Conservation (phyloP, 2,888 invertebrate species). For the Mantis religiosa region DNA sequence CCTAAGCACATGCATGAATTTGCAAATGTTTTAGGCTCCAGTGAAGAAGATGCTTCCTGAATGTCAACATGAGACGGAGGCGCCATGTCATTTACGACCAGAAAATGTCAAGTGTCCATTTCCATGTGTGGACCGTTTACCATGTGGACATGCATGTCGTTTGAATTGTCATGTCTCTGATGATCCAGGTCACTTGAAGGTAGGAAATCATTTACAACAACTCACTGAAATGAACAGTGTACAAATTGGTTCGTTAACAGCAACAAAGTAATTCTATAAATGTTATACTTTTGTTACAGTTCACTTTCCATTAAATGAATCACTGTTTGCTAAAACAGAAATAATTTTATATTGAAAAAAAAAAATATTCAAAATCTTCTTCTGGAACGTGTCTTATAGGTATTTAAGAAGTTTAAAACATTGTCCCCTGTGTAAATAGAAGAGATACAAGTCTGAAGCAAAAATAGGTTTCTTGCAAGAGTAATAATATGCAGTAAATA, state of each 20-base stretch:
- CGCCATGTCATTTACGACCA: slow-evolving; percentile 45
- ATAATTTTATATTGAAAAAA: no score
- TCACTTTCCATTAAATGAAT: not conserved
- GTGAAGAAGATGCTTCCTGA: slow-evolving; percentile 30
- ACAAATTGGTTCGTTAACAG: not conserved
- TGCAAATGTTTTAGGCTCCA: not conserved
- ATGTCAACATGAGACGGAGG: slow-evolving; percentile 44
- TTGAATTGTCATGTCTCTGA: slow-evolving; percentile 53
- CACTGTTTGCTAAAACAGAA: no score
- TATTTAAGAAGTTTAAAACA: no score
- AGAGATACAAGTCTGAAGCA: no score
- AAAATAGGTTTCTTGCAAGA: no score
- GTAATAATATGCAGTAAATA: no score
- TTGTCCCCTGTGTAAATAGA: no score
- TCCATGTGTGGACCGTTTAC: slow-evolving; percentile 51
- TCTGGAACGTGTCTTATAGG: no score
- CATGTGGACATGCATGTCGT: slow-evolving; percentile 63
- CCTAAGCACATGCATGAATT: not conserved
- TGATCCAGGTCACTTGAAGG: slow-evolving; percentile 57
- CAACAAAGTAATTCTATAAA: not conserved
- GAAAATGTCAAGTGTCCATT: slow-evolving; percentile 44
- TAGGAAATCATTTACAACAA: slow-evolving; percentile 34
- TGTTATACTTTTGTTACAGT: not conserved
- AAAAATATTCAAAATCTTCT: no score
- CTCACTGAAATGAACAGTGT: not conserved